These are phyloP conservation scores for Cephalotes varians DNA, from an alignment of 2,888 invertebrate genomes.

Conservation along the genomic window DNA sequence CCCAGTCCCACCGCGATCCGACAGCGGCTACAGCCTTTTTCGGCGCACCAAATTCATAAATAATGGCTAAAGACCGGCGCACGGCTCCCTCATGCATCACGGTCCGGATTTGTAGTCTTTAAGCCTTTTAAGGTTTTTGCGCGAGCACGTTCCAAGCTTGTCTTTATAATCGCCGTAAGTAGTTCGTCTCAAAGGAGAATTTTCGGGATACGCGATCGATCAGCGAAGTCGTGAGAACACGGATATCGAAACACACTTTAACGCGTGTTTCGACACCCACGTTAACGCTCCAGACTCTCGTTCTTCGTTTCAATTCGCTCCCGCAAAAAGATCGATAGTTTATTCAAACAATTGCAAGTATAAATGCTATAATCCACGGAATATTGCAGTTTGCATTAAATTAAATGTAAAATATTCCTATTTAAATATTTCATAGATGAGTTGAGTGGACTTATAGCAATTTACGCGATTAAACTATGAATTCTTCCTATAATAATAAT, in stretches of 20 bases:
- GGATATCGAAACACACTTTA: slow-evolving; percentile 60
- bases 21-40: slow-evolving; percentile 74
- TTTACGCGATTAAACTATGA: background rate
- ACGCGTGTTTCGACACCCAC: slow-evolving; percentile 49
- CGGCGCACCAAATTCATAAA: slow-evolving; percentile 84
- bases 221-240: slow-evolving; percentile 66
- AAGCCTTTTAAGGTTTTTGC: slow-evolving; percentile 84
- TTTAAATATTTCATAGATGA: background rate
- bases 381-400: background rate
- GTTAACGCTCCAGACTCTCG: background rate
- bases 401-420: slow-evolving; percentile 1
- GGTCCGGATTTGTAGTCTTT: slow-evolving; percentile 83
- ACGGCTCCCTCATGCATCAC: slow-evolving; percentile 73
- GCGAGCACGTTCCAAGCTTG: slow-evolving; percentile 56
- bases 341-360: background rate
- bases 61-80: slow-evolving; percentile 81
- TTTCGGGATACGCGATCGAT: slow-evolving; percentile 61
- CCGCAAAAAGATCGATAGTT: background rate
- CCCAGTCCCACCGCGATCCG: slow-evolving; percentile 47
- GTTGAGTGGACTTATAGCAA: background rate
- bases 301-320: background rate
- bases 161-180: slow-evolving; percentile 68
- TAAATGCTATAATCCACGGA: background rate
- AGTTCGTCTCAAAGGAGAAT: slow-evolving; percentile 55
- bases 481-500: background rate